A percentile compares a stretch with the other conserved stretches of the same genome.
phyloP scores from a whole-genome alignment of 2,888 invertebrate species.

The Athrips mouffetella region DNA sequence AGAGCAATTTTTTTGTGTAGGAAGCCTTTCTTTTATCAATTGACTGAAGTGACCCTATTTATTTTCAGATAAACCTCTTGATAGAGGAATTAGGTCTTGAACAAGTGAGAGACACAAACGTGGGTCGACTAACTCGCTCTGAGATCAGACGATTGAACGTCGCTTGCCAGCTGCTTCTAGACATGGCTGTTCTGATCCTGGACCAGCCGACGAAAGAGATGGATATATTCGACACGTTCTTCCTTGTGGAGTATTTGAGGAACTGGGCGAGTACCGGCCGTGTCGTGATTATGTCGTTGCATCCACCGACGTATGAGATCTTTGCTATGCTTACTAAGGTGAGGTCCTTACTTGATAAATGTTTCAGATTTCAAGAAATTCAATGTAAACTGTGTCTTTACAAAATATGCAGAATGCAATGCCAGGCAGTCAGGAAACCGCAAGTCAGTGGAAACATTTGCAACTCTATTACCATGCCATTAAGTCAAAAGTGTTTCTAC shows the following conservation, averaged over 20 bases:
- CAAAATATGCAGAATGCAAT: too few species aligned
- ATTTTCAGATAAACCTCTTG: constrained; percentile 87
- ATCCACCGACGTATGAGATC: constrained; percentile 97
- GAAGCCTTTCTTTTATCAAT: too few species aligned
- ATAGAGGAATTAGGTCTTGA: constrained; percentile 95
- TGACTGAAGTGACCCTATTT: neutral
- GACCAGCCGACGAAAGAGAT: constrained; percentile 93
- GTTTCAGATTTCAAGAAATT: neutral
- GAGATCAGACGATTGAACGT: constrained; percentile 92
- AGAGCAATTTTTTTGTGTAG: too few species aligned
- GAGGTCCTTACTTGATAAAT: too few species aligned
- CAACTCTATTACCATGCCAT: too few species aligned
- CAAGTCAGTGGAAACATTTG: too few species aligned
- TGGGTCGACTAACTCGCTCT: constrained; percentile 90
- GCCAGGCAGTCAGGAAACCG: too few species aligned
- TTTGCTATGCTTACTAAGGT: constrained; percentile 93
- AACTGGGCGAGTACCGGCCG: constrained; percentile 92
- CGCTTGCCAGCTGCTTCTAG: constrained; percentile 91
- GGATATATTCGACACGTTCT: constrained; percentile 98
- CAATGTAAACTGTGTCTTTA: too few species aligned
- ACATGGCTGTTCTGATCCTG: constrained; percentile 90
- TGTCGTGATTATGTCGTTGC: constrained; percentile 93
- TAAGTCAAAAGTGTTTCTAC: too few species aligned
- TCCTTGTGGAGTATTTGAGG: constrained; percentile 93
- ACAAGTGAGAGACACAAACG: constrained; percentile 91